A percentile compares a stretch with the other conserved stretches of the same genome.
phyloP scores from a whole-genome alignment of 2,888 invertebrate species.

The Ceramica pisi region DNA sequence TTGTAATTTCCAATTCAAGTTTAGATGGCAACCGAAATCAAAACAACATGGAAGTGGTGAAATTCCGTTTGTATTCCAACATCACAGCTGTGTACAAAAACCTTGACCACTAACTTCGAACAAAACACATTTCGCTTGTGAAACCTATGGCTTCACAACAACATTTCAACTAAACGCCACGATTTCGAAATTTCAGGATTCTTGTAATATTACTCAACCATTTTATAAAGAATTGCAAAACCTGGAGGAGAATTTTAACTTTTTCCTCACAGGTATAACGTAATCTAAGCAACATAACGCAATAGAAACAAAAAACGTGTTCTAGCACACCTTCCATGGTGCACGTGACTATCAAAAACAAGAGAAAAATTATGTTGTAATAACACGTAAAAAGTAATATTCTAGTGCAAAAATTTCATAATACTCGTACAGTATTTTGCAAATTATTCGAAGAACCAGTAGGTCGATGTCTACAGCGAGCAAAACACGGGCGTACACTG shows the following conservation, averaged over 20 bases:
- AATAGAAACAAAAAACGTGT: constrained; percentile 30
- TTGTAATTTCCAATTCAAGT: background rate
- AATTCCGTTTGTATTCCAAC: constrained; percentile 1
- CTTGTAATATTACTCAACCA: constrained; percentile 38
- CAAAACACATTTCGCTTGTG: constrained; percentile 3
- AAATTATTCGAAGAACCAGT: constrained; percentile 79
- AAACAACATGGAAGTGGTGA: background rate
- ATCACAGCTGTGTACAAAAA: constrained; percentile 1
- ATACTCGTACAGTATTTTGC: constrained; percentile 74
- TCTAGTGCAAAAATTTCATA: constrained; percentile 69
- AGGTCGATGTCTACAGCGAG: constrained; percentile 78
- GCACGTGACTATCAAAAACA: constrained; percentile 37
- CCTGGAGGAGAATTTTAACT: background rate
- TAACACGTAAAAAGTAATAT: constrained; percentile 50
- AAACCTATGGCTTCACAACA: constrained; percentile 27
- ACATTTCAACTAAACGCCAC: background rate
- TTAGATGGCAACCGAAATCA: background rate
- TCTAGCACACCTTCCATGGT: constrained; percentile 9
- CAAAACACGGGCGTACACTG: constrained; percentile 85
- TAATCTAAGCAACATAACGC: constrained; percentile 33
- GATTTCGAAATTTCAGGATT: constrained; percentile 3
- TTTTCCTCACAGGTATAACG: constrained; percentile 12
- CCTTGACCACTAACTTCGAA: constrained; percentile 29
- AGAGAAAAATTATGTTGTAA: constrained; percentile 32
- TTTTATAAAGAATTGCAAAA: constrained; percentile 37